These are phyloP conservation scores for Callorhinus ursinus DNA, from an alignment of 2,113 vertebrate species.

Conservation along the genomic window DNA sequence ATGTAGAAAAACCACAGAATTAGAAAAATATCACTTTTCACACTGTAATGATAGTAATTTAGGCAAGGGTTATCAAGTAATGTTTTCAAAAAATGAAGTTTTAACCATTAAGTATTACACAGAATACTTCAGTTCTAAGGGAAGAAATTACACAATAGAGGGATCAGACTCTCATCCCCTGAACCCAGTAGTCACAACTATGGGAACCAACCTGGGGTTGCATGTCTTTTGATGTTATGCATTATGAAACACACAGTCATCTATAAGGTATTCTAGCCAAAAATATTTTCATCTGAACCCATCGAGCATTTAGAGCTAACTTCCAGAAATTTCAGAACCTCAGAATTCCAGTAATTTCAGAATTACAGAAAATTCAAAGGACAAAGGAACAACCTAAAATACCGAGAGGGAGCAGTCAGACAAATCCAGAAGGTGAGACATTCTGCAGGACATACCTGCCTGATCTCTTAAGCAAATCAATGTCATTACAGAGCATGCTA, in stretches of 20 bases:
- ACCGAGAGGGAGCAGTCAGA: background rate
- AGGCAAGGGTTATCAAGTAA: background rate
- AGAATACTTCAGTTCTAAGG: background rate
- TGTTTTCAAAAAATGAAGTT: background rate
- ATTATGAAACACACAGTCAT: background rate
- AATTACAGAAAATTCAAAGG: background rate
- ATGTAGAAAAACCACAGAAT: background rate
- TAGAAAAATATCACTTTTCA: background rate
- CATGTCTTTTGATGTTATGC: background rate
- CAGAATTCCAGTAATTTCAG: background rate
- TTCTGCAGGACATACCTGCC: background rate
- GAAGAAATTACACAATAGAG: background rate
- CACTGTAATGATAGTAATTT: background rate
- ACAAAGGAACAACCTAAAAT: background rate
- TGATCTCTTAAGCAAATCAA: background rate
- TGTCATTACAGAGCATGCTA: background rate
- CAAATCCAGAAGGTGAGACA: background rate
- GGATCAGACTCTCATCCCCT: background rate
- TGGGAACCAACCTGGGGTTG: background rate
- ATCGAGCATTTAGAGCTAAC: background rate
- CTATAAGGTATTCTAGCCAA: background rate
- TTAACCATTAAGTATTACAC: background rate
- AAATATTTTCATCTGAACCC: constrained; percentile 23
- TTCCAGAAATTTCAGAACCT: background rate
- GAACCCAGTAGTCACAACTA: background rate